phyloP scores from a whole-genome alignment of 2,113 vertebrate species.

The Lichenostomus cassidix region DNA sequence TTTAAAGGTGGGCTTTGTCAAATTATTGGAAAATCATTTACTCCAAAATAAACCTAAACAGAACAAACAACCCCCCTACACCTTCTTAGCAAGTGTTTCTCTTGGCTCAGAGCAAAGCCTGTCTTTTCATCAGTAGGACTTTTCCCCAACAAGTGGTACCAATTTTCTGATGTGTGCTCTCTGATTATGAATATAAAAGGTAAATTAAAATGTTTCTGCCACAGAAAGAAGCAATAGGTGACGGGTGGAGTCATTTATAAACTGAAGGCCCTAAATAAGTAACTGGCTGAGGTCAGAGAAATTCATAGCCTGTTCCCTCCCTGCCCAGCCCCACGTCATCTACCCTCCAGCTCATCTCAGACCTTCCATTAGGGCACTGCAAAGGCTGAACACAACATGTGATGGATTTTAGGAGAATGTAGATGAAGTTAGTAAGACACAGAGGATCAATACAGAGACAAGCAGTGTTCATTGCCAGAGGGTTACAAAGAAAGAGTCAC shows the following conservation, averaged over 20 bases:
- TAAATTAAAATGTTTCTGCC: background rate
- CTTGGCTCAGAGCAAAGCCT: background rate
- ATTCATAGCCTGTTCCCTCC: background rate
- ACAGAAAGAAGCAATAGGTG: conserved; percentile 15
- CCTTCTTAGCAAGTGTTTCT: background rate
- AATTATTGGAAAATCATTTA: background rate
- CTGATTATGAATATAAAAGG: conserved; percentile 33
- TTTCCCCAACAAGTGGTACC: background rate
- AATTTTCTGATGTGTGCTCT: conserved; percentile 8
- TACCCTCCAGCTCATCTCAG: background rate
- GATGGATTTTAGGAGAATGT: background rate
- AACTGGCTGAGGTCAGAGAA: conserved; percentile 15
- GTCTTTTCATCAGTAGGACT: background rate
- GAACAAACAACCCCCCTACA: background rate
- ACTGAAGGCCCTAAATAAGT: conserved; percentile 25
- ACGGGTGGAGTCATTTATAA: conserved; percentile 29
- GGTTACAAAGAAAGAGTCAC: background rate
- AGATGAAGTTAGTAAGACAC: background rate
- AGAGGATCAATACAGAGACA: background rate
- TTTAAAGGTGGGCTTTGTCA: background rate
- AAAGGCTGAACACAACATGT: background rate
- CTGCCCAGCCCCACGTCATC: background rate
- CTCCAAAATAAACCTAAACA: background rate
- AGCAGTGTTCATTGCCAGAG: background rate
- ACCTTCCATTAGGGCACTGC: background rate